Base-by-base conservation (phyloP, 2,888 invertebrate genomes). In the Eupithecia pulchellata region DNA sequence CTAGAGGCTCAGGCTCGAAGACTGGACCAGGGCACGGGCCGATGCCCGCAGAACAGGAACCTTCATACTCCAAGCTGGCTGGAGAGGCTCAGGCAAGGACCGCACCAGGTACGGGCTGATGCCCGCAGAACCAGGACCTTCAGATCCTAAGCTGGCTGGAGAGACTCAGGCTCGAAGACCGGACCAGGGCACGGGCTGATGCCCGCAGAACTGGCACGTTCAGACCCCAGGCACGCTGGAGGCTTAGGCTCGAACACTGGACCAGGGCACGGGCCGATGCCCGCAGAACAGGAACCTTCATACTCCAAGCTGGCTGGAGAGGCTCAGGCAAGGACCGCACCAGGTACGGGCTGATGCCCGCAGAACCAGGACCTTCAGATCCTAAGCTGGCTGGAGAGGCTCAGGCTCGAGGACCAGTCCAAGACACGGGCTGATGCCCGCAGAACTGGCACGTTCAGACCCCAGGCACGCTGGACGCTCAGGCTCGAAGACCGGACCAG, bases 171-270 rank as follows among this genome's bases (percentile, higher is more conserved):
- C 14, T n/a, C n/a, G 32, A 32, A 0, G 32, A 30, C 32, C 11
- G 60, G 17, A 32, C 17, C 17, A 27, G 2, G 29, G 30, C 57
- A 17, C 36, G 30, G 57, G 20, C 36, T 61, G 64, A 69, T 60
- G 60, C 34, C 14, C 27, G 34, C 32, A 27, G 47, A 39, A 36
- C 17, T 52, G n/a, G 52, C 60, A 32, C 20, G 20, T 61, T 34
- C 17, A 55, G 30, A 20, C 17, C 11, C 13, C 32, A 47, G n/a
- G 39, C 58, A 30, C 47, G 62, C 20, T 36, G 11, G 52, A 57
- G 25, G 29, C 36, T 39, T n/a, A 30, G 8, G 60, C 27, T 25
- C 32, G 60, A 58, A 32, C 32, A 58, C 29, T n/a, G 30, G 58
- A 58, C 9, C 58, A 32, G 9, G 5, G 11, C 17, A n/a, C n/a